These are phyloP conservation scores for Melanargia galathea DNA, from an alignment of 2,888 invertebrate genomes.

Conservation along the genomic window DNA sequence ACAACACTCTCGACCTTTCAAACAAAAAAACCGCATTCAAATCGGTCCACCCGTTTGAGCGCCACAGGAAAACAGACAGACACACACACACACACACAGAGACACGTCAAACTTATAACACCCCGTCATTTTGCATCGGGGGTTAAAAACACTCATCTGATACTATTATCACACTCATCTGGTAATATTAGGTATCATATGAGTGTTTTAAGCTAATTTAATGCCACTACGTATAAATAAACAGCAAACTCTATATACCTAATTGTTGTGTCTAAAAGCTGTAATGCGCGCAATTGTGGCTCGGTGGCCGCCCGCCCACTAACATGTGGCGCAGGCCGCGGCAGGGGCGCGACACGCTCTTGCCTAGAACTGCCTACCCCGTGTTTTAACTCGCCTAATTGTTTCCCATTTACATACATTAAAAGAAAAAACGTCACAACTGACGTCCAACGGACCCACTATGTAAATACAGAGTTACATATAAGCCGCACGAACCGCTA, in stretches of 20 bases:
- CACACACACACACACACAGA: too few relatives aligned
- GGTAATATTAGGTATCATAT: too few relatives aligned
- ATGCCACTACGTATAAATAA: not conserved
- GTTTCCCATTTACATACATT: slow-evolving; percentile 82
- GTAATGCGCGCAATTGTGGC: slow-evolving; percentile 28
- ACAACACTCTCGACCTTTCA: too few relatives aligned
- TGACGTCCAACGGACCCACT: slow-evolving; percentile 66
- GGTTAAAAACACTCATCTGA: too few relatives aligned
- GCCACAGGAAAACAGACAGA: too few relatives aligned
- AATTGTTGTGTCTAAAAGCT: slow-evolving; percentile 17
- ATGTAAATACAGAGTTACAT: slow-evolving; percentile 70
- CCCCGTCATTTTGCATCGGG: too few relatives aligned
- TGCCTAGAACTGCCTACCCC: slow-evolving; percentile 80
- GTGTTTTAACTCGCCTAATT: slow-evolving; percentile 82
- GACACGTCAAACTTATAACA: too few relatives aligned
- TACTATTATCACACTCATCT: too few relatives aligned
- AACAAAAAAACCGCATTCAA: too few relatives aligned
- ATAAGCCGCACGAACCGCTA: slow-evolving; percentile 51
- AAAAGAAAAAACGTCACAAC: slow-evolving; percentile 73
- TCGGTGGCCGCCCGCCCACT: slow-evolving; percentile 63
- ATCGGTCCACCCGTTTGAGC: too few relatives aligned
- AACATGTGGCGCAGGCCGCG: slow-evolving; percentile 66
- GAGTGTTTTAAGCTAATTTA: too few relatives aligned
- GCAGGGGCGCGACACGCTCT: slow-evolving; percentile 73
- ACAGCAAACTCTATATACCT: not conserved